Evolutionary conservation across 2,113 vertebrate species (phyloP).

Genomic region (Noturus placidus): DNA sequence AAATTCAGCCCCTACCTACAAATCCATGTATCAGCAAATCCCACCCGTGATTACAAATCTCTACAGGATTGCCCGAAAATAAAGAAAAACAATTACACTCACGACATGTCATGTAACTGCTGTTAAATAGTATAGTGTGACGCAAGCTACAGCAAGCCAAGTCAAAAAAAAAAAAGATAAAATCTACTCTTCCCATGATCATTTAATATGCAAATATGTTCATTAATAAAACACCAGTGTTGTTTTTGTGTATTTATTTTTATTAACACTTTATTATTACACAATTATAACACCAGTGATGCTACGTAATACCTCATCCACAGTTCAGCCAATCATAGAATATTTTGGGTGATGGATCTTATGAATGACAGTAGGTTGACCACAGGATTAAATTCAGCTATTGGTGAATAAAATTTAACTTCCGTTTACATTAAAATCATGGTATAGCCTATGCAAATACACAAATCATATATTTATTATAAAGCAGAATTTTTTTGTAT

Average conservation of each 20-base stretch:
- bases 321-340: background rate
- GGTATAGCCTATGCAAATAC: background rate
- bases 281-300: background rate
- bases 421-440: background rate
- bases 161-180: background rate
- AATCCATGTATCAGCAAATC: conserved; percentile 10
- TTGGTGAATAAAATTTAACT: background rate
- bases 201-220: background rate
- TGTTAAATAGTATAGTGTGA: background rate
- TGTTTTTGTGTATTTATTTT: background rate
- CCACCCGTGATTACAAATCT: background rate
- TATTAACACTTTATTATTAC: background rate
- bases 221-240: background rate
- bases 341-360: background rate
- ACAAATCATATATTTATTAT: background rate
- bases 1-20: background rate
- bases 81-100: background rate
- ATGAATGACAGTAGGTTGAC: background rate
- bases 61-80: background rate
- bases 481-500: background rate
- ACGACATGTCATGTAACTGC: background rate
- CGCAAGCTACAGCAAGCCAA: background rate
- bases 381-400: background rate
- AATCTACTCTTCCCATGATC: background rate
- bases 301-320: background rate